Percentiles rank a stretch among this genome's conserved stretches.
phyloP scores from a whole-genome alignment of 1,140 invertebrate species.

The Zaprionus inermis region DNA sequence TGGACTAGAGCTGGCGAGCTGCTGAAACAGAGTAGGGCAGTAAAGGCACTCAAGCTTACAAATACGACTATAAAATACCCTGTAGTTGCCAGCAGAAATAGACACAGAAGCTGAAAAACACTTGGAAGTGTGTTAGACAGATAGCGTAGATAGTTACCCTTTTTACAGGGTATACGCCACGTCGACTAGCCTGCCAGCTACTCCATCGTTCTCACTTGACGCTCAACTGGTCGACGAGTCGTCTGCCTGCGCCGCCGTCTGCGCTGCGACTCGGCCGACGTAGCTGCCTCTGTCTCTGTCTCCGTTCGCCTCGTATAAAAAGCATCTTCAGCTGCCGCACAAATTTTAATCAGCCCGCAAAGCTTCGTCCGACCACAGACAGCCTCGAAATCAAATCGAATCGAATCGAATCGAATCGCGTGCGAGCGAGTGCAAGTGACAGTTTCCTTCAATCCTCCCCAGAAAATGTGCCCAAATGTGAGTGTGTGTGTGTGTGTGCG shows the following conservation, averaged over 20 bases:
- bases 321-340: conserved; percentile 79
- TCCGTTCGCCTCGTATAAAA: conserved; percentile 68
- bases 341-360: conserved; percentile 83
- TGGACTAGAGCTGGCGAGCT: no score
- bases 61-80: background rate
- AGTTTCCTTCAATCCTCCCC: background rate
- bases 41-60: background rate
- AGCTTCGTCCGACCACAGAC: conserved; percentile 66
- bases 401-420: conserved; percentile 20
- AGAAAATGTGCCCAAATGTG: conserved; percentile 38
- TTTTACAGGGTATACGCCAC: background rate
- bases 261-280: conserved; percentile 28
- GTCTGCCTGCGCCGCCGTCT: conserved; percentile 16
- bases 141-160: no score
- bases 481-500: conserved; percentile 14
- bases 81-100: background rate
- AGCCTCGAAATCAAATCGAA: conserved; percentile 30
- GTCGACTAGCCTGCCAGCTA: background rate
- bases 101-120: no score
- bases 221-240: conserved; percentile 19
- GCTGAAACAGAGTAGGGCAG: background rate
- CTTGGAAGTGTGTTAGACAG: no score
- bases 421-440: conserved; percentile 5
- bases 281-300: no score
- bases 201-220: conserved; percentile 3